Evolutionary conservation across 2,797 vertebrate species (phyloP).

Genomic region (Emys orbicularis): DNA sequence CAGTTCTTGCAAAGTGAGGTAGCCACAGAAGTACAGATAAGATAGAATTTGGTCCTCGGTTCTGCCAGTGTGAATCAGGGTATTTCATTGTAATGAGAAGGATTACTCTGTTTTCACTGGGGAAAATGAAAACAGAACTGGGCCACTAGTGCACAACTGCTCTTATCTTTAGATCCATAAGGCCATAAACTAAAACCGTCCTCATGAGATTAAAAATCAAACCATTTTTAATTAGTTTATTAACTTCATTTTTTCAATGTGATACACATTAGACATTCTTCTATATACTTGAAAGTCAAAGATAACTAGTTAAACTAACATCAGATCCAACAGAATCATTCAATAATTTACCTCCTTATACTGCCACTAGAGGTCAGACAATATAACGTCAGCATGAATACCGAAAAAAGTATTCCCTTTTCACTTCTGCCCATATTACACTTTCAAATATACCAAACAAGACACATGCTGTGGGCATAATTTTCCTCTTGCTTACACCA

Average conservation of each 20-base stretch:
- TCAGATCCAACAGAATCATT: neutral
- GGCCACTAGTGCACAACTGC: neutral
- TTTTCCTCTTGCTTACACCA: neutral
- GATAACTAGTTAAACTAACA: neutral
- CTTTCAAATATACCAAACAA: neutral
- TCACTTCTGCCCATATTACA: neutral
- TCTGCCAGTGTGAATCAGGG: neutral
- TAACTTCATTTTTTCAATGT: neutral
- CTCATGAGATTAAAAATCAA: neutral
- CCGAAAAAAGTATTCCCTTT: neutral
- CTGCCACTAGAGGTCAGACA: neutral
- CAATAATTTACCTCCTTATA: neutral
- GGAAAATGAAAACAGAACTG: neutral
- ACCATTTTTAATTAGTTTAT: neutral
- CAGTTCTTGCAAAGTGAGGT: neutral
- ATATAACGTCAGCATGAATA: neutral
- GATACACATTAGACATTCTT: neutral
- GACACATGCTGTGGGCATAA: rapidly evolving
- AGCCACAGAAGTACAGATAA: neutral
- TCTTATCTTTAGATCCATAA: neutral
- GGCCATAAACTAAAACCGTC: neutral
- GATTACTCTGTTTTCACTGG: constrained; percentile 30
- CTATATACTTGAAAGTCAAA: neutral
- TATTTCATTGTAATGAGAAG: constrained; percentile 8
- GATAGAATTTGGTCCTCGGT: neutral